phyloP scores from a whole-genome alignment of 2,113 vertebrate species.

The Eulacestoma nigropectus region DNA sequence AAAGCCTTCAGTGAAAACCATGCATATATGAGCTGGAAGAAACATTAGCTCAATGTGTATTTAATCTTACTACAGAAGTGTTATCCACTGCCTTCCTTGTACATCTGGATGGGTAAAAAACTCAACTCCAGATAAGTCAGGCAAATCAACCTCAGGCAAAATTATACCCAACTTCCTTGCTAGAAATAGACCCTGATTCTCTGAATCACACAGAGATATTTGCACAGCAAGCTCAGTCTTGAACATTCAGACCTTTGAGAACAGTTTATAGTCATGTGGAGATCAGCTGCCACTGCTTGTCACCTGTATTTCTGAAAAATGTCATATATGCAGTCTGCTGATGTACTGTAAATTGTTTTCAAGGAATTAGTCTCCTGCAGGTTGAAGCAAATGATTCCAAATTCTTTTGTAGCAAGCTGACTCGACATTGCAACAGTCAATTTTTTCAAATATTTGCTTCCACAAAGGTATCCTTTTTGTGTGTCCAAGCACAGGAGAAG shows the following conservation, averaged over 20 bases:
- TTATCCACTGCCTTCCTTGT: neutral
- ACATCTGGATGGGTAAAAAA: neutral
- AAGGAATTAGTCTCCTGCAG: neutral
- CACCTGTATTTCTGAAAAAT: neutral
- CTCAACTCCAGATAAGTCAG: neutral
- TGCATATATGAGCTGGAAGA: neutral
- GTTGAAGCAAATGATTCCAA: neutral
- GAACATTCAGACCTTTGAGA: neutral
- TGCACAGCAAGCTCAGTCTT: neutral
- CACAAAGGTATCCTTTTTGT: neutral
- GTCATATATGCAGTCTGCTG: neutral
- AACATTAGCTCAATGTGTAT: neutral
- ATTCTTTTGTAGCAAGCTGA: neutral
- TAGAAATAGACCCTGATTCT: neutral
- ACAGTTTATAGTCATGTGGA: neutral
- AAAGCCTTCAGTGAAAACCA: neutral
- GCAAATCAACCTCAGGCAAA: neutral
- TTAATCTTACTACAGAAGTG: neutral
- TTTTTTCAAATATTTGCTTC: neutral
- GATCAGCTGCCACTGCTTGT: constrained; percentile 2
- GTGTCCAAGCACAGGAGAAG: neutral
- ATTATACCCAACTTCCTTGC: neutral
- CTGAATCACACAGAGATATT: neutral
- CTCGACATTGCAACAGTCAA: neutral
- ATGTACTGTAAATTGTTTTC: neutral